Conservation (phyloP, 2,113 vertebrate species). For the Mastomys coucha region DNA sequence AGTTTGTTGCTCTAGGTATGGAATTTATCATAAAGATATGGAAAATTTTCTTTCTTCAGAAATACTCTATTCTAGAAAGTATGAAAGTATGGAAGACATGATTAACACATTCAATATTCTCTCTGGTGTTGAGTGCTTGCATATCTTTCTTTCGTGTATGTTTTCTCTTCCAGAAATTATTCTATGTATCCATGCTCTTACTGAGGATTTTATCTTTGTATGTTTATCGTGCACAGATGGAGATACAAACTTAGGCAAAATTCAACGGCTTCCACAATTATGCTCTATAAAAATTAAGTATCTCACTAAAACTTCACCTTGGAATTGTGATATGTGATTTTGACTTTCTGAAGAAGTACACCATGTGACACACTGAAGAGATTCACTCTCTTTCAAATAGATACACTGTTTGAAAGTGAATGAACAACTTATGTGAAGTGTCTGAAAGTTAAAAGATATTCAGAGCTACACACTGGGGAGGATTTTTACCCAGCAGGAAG, state of each 20-base stretch:
- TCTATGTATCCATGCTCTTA: neutral
- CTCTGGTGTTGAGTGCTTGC: slow-evolving; percentile 1
- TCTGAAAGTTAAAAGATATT: neutral
- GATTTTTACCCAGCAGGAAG: neutral
- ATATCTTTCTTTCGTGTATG: neutral
- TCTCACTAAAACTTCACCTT: slow-evolving; percentile 23
- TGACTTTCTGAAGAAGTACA: neutral
- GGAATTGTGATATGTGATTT: slow-evolving; percentile 1
- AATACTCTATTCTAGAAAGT: neutral
- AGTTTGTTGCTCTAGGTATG: slow-evolving; percentile 59
- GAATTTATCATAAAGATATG: slow-evolving; percentile 63
- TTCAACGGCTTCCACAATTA: neutral
- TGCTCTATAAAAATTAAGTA: slow-evolving; percentile 20
- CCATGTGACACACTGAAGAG: neutral
- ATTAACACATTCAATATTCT: neutral
- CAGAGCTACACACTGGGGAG: neutral
- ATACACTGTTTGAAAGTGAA: neutral
- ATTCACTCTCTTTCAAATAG: neutral
- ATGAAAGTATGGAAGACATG: neutral
- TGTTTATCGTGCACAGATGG: neutral
- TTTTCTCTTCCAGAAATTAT: neutral
- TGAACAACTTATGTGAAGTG: neutral
- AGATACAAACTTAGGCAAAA: slow-evolving; percentile 29
- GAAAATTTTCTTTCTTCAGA: slow-evolving; percentile 24
- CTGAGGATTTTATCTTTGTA: neutral